phyloP scores from a whole-genome alignment of 2,888 invertebrate genomes.

The Callyntrura guangdongensis region DNA sequence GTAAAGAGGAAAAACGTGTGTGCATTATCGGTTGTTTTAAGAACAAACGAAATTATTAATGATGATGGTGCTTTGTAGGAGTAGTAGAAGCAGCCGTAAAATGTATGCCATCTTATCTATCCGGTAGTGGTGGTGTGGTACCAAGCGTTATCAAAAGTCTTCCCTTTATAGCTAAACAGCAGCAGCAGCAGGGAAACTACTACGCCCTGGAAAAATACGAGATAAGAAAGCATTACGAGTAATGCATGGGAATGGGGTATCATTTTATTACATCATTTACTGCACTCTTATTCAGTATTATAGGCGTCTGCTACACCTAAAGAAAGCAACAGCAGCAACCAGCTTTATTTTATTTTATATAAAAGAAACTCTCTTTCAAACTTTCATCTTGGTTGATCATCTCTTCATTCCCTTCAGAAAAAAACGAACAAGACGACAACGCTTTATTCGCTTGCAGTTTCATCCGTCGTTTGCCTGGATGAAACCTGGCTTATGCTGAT shows the following conservation, averaged over 20 bases:
- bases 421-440: background rate
- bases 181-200: background rate
- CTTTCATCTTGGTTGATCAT: conserved; percentile 48
- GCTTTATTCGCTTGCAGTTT: conserved; percentile 28
- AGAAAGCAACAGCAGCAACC: background rate
- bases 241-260: conserved; percentile 53
- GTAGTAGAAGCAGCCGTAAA: background rate
- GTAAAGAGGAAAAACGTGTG: background rate
- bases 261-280: conserved; percentile 71
- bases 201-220: conserved; percentile 28
- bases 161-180: background rate
- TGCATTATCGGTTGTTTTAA: conserved; percentile 30
- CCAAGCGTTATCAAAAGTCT: background rate
- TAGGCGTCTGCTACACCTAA: conserved; percentile 21
- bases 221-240: conserved; percentile 36
- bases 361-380: background rate
- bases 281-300: conserved; percentile 41
- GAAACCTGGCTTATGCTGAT: conserved; percentile 72
- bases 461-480: conserved; percentile 29
- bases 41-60: conserved; percentile 62
- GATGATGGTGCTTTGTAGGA: conserved; percentile 32
- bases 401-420: background rate
- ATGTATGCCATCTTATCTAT: conserved; percentile 36
- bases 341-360: background rate
- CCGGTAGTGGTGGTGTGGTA: background rate